phyloP scores from a whole-genome alignment of 2,797 vertebrate species.

The Alfaro cultratus region DNA sequence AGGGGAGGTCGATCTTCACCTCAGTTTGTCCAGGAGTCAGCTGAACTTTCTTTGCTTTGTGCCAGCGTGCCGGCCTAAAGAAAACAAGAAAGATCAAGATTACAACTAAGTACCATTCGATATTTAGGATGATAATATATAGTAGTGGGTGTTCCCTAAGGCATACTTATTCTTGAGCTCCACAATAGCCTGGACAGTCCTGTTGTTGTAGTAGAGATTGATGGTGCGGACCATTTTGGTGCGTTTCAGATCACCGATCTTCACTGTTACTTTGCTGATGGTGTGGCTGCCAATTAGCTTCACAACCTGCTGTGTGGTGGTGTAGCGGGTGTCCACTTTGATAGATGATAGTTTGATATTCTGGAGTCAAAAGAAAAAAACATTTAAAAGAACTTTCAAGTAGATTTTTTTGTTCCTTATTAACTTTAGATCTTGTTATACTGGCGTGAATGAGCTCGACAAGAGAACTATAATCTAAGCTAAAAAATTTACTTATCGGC shows the following conservation, averaged over 20 bases:
- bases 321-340: constrained; percentile 98
- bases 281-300: constrained; percentile 99
- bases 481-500: neutral
- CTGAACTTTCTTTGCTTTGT: constrained; percentile 98
- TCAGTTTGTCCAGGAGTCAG: constrained; percentile 97
- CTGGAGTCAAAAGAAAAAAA: constrained; percentile 68
- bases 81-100: neutral
- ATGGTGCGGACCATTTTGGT: constrained; percentile 99
- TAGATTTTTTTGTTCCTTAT: neutral
- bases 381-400: neutral
- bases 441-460: neutral
- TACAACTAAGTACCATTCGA: neutral
- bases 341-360: constrained; percentile 99
- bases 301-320: constrained; percentile 99
- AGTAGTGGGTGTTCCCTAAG: neutral
- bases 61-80: constrained; percentile 95
- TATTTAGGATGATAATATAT: neutral
- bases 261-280: constrained; percentile 98
- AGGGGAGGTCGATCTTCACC: constrained; percentile 95
- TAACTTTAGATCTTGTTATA: neutral
- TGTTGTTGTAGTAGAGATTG: constrained; percentile 99
- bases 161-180: constrained; percentile 98
- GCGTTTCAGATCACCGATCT: constrained; percentile 96
- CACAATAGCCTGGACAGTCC: constrained; percentile 97
- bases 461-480: no score